phyloP scores from a whole-genome alignment of 2,797 vertebrate genomes.

The Aplochiton taeniatus region DNA sequence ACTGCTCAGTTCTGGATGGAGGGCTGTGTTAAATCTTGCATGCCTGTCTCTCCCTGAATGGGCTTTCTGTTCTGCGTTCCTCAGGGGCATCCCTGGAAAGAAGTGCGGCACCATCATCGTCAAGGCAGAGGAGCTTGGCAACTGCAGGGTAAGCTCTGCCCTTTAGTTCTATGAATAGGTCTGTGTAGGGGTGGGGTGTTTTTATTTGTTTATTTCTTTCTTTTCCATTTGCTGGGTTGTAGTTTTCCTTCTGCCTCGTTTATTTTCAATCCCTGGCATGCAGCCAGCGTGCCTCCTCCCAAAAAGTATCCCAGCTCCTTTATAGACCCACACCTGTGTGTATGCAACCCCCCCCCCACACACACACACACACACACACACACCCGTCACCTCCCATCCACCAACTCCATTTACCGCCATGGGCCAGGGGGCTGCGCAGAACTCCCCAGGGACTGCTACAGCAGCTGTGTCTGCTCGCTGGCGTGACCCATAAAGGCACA shows the following conservation, averaged over 20 bases:
- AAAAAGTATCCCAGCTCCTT: too few relatives aligned
- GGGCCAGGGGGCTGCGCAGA: too few relatives aligned
- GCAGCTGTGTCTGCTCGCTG: too few relatives aligned
- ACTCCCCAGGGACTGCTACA: too few relatives aligned
- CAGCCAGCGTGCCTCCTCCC: too few relatives aligned
- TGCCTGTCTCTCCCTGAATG: slow-evolving; percentile 14
- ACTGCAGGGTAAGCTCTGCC: slow-evolving; percentile 87
- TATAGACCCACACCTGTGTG: not conserved
- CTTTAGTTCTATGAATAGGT: not conserved
- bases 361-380: too few relatives aligned
- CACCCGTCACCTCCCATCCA: not conserved
- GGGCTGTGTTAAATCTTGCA: too few relatives aligned
- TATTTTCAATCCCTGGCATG: too few relatives aligned
- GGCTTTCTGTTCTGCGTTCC: not conserved
- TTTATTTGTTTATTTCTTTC: slow-evolving; percentile 6
- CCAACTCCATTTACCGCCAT: too few relatives aligned
- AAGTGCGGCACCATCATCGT: slow-evolving; percentile 92
- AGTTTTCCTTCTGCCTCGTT: not conserved
- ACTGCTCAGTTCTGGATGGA: not conserved
- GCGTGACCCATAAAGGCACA: too few relatives aligned
- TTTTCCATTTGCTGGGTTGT: too few relatives aligned
- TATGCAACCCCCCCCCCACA: too few relatives aligned
- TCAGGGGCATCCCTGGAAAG: slow-evolving; percentile 89
- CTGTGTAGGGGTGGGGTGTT: not conserved
- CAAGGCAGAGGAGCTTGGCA: slow-evolving; percentile 91